Percentiles rank a stretch among this genome's conserved stretches.
Evolutionary conservation across 2,797 vertebrate genomes (phyloP).

Genomic region (Pantherophis vulpinus): DNA sequence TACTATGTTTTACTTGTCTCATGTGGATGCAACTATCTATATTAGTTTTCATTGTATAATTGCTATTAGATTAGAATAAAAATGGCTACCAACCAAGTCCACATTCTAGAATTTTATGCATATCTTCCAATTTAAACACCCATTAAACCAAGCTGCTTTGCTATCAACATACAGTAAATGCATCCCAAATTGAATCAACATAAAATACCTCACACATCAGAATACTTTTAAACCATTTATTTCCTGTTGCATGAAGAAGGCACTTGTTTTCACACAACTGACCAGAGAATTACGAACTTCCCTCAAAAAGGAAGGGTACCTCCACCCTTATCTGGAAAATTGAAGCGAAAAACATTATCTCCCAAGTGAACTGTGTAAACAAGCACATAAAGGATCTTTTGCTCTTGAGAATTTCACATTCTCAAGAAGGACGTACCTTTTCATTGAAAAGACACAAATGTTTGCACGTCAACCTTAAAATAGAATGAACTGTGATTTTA

Average conservation of each 20-base stretch:
- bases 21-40: background rate
- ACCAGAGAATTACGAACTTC: background rate
- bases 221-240: background rate
- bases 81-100: background rate
- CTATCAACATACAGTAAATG: background rate
- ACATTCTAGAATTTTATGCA: background rate
- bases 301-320: background rate
- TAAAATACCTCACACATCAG: background rate
- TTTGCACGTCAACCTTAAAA: background rate
- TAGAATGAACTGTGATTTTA: background rate
- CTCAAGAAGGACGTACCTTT: background rate
- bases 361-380: background rate
- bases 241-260: background rate
- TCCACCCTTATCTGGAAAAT: slow-evolving; percentile 1
- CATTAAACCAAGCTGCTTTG: background rate
- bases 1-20: background rate
- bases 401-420: background rate
- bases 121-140: background rate
- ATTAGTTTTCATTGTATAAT: background rate
- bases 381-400: background rate
- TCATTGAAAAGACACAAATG: background rate
- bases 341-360: background rate
- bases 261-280: background rate
- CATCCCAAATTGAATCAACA: background rate
- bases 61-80: background rate